A percentile compares a stretch with the other conserved stretches of the same genome.
Evolutionary conservation across 2,797 vertebrate genomes (phyloP).

Genomic region (Melanotaenia trifasciata): DNA sequence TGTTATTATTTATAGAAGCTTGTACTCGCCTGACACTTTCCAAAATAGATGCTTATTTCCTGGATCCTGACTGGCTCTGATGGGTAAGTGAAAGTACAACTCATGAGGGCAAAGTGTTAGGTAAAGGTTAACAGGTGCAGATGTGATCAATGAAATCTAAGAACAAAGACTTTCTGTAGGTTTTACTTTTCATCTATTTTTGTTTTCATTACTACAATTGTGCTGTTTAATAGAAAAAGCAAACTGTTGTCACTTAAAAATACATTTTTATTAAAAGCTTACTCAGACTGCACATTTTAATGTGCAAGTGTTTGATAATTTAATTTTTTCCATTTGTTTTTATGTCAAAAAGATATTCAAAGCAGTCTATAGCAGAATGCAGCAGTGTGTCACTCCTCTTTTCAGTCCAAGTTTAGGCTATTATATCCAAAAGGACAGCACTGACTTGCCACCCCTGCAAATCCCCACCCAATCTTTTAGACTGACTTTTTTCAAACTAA

Average conservation of each 20-base stretch:
- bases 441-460: not conserved
- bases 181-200: slow-evolving; percentile 13
- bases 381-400: not conserved
- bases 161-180: slow-evolving; percentile 26
- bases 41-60: slow-evolving; percentile 62
- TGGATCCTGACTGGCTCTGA: slow-evolving; percentile 30
- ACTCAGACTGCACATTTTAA: not conserved
- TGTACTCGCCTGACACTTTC: slow-evolving; percentile 42
- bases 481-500: not conserved
- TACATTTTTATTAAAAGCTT: not conserved
- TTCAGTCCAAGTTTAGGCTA: not conserved
- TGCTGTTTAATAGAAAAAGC: slow-evolving; percentile 5
- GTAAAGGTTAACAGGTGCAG: slow-evolving; percentile 60
- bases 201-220: slow-evolving; percentile 2
- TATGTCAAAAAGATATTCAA: no score
- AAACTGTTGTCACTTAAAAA: not conserved
- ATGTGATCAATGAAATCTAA: slow-evolving; percentile 44
- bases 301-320: not conserved
- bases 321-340: not conserved
- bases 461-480: not conserved
- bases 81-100: slow-evolving; percentile 13
- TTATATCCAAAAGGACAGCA: not conserved
- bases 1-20: slow-evolving; percentile 73
- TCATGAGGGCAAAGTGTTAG: slow-evolving; percentile 28
- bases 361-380: no score